These are phyloP conservation scores for Sogatella furcifera DNA, from an alignment of 1,140 invertebrate genomes.

Conservation along the genomic window DNA sequence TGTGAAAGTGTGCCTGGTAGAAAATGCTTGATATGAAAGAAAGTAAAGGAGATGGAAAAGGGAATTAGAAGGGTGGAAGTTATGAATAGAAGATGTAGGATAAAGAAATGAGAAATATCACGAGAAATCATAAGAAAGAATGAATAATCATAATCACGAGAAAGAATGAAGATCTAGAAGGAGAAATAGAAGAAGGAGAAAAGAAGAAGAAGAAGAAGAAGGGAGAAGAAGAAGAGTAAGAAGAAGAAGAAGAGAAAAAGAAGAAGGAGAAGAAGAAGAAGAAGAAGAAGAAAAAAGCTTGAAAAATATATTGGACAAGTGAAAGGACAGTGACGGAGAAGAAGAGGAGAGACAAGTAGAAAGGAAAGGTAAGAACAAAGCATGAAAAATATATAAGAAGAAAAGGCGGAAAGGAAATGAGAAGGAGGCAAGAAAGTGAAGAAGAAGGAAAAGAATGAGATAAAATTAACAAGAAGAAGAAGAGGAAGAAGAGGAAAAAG, in stretches of 20 bases:
- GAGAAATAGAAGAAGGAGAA: background rate
- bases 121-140: constrained; percentile 3
- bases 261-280: background rate
- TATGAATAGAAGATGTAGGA: background rate
- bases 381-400: too few relatives aligned
- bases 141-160: background rate
- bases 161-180: background rate
- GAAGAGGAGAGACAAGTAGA: background rate
- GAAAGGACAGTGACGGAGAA: background rate
- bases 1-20: too few relatives aligned
- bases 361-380: too few relatives aligned
- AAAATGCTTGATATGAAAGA: too few relatives aligned
- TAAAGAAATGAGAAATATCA: background rate
- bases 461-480: too few relatives aligned
- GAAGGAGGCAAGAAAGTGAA: too few relatives aligned
- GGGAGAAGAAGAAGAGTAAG: background rate
- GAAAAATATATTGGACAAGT: background rate
- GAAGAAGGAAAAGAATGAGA: too few relatives aligned
- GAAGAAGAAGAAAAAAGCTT: background rate
- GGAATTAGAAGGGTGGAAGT: too few relatives aligned
- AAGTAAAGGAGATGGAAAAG: too few relatives aligned
- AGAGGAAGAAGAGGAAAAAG: too few relatives aligned
- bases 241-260: background rate
- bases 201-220: background rate
- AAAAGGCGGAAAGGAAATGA: too few relatives aligned